Base-by-base conservation (phyloP, 1,140 invertebrate genomes). In the Acromyrmex charruanus region DNA sequence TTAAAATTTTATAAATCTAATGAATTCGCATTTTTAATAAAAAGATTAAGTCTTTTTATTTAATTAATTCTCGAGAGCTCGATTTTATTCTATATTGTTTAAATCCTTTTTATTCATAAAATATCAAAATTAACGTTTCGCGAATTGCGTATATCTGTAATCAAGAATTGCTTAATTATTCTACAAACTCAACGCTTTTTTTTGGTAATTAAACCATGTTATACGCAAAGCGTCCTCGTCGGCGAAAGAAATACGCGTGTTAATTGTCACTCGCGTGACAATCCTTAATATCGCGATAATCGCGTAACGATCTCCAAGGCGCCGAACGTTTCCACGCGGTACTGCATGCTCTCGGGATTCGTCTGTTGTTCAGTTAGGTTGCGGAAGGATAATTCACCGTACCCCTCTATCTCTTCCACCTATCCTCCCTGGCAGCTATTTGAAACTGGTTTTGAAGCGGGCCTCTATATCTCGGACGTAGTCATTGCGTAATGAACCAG, bases 391-490 rank as follows among this genome's bases (percentile, higher is more conserved):
- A 93, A 93, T 92, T 93, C 91, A 92, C 91, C 71, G 72, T 87
- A 55, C 82, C 84, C 85, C 87, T 84, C 79, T 75, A 74, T 44
- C 71, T 87, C 84, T 87, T 71, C 69, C 25, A 63, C 28, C 55
- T 74, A 88, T 90, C 84, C 55, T 77, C 71, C 77, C 35, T 72
- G 39, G 55, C 80, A 79, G 89, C 87, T 90, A 88, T 90, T 88
- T 79, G 86, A 93, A 94, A 94, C 93, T 92, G 91, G 93, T 94
- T 94, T 93, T 65, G 88, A 92, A 91, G 79, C 92, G 89, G 90
- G 88, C 92, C 90, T 87, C 90, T 77, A 75, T 85, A 81, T 87
- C 88, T 89, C 77, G 58, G 90, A 91, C 82, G 80, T 84, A 84
- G 80, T 63, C 88, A 86, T 89, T 91, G 89, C 89, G 91, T 90